phyloP scores from a whole-genome alignment of 2,113 vertebrate species.

The Cavia aperea region DNA sequence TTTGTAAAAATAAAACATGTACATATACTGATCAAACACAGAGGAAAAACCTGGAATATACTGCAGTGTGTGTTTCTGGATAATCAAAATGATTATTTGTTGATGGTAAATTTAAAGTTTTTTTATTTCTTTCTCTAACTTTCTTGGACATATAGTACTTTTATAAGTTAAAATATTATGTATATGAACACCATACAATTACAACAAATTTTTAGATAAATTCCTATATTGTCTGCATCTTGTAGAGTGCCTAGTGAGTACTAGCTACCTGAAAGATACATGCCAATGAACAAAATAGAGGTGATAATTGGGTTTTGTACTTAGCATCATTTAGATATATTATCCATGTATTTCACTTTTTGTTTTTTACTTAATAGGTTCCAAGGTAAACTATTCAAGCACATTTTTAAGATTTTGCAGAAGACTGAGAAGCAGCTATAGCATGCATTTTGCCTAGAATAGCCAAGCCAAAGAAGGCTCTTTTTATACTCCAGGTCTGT shows the following conservation, averaged over 20 bases:
- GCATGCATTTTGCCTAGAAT: neutral
- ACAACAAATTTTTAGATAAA: neutral
- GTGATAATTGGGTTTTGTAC: neutral
- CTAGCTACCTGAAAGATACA: neutral
- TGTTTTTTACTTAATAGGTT: neutral
- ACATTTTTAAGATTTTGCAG: neutral
- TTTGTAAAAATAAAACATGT: neutral
- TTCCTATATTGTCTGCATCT: neutral
- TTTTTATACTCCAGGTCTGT: neutral
- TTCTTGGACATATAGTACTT: neutral
- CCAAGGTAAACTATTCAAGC: neutral
- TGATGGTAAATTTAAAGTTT: neutral
- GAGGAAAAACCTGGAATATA: neutral
- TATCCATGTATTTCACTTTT: neutral
- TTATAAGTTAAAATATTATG: neutral
- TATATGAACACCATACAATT: neutral
- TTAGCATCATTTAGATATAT: neutral
- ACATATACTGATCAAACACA: neutral
- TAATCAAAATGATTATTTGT: conserved; percentile 9
- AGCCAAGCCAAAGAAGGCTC: neutral
- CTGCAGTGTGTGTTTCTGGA: neutral
- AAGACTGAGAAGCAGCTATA: neutral
- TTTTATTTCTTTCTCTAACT: neutral
- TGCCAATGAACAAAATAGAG: neutral
- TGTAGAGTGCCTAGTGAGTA: neutral